These are phyloP conservation scores for Brachyptera risi DNA, from an alignment of 2,888 invertebrate genomes.

Conservation along the genomic window DNA sequence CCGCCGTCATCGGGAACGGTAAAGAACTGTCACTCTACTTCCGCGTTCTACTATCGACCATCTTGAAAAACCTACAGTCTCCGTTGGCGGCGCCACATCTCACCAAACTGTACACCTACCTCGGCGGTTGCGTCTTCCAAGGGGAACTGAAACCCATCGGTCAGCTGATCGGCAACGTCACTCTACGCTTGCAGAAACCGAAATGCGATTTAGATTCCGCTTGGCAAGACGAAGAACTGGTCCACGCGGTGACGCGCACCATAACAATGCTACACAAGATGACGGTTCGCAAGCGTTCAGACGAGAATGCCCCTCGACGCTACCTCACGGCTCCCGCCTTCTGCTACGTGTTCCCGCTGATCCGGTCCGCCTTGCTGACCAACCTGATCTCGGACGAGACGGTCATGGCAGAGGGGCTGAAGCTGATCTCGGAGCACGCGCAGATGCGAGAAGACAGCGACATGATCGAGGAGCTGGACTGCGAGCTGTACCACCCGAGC, in stretches of 20 bases:
- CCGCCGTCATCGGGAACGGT: conserved; percentile 40
- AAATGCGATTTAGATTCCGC: conserved; percentile 71
- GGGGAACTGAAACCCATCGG: conserved; percentile 28
- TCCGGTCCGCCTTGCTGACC: conserved; percentile 57
- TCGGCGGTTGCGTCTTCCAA: conserved; percentile 57
- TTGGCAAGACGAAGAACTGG: conserved; percentile 71
- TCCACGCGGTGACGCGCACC: conserved; percentile 59
- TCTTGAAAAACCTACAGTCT: conserved; percentile 64
- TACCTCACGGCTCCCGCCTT: conserved; percentile 70
- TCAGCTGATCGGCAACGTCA: conserved; percentile 63
- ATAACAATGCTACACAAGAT: conserved; percentile 54
- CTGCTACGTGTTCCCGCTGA: conserved; percentile 75
- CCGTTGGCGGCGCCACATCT: conserved; percentile 72
- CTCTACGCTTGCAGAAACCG: conserved; percentile 71
- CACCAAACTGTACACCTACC: conserved; percentile 55
- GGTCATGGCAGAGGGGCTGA: conserved; percentile 57
- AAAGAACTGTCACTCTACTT: conserved; percentile 39
- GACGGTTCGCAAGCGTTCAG: conserved; percentile 42
- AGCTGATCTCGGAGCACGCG: conserved; percentile 69
- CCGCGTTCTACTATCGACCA: conserved; percentile 46
- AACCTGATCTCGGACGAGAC: conserved; percentile 50
- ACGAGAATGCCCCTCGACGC: conserved; percentile 35
- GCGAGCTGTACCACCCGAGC: conserved; percentile 64
- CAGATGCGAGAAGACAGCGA: conserved; percentile 52
- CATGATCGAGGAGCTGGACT: conserved; percentile 41